These are phyloP conservation scores for Artibeus jamaicensis DNA, from an alignment of 2,797 vertebrate species.

Conservation along the genomic window DNA sequence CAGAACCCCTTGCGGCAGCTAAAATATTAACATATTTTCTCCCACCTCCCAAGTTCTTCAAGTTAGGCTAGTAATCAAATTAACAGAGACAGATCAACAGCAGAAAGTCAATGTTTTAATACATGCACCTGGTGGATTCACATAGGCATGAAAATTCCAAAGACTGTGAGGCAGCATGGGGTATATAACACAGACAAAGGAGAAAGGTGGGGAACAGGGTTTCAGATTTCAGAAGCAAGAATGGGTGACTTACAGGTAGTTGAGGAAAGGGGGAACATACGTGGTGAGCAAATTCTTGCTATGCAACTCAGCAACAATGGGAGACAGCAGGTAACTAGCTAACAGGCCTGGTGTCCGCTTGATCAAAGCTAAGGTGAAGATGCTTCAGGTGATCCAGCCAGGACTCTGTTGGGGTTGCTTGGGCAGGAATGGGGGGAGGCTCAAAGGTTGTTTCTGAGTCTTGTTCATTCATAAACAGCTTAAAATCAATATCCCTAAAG, in stretches of 20 bases:
- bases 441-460: not conserved
- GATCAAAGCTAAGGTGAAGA: not conserved
- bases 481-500: not conserved
- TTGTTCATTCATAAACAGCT: not conserved
- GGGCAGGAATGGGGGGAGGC: not conserved
- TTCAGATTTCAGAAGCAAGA: not conserved
- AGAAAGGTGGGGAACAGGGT: not conserved
- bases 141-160: not conserved
- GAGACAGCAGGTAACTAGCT: not conserved
- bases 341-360: not conserved
- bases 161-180: not conserved
- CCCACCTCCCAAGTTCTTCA: not conserved
- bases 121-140: not conserved
- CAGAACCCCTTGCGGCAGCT: not conserved
- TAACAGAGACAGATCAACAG: not conserved
- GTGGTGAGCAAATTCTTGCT: not conserved
- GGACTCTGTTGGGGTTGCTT: not conserved
- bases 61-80: not conserved
- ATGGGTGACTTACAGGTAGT: not conserved
- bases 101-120: not conserved
- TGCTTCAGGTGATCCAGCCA: not conserved
- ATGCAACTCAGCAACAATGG: not conserved
- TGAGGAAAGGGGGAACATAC: not conserved
- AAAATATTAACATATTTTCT: not conserved
- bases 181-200: not conserved